Conservation (phyloP, 2,888 invertebrate genomes). For the Cyclophora punctaria region DNA sequence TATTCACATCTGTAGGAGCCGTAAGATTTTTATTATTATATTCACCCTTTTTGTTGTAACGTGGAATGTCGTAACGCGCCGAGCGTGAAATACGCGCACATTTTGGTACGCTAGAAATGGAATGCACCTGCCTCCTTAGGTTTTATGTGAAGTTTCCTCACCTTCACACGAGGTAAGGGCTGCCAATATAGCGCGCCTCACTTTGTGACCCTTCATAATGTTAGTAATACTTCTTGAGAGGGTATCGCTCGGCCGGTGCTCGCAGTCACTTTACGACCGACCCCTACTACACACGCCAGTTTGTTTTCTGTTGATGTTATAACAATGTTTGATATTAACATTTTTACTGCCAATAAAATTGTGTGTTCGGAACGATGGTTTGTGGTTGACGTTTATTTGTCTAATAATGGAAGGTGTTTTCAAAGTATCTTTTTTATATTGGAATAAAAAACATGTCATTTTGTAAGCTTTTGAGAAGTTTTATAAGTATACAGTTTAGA, state of each 20-base stretch:
- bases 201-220: slow-evolving; percentile 74
- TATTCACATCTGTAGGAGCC: slow-evolving; percentile 41
- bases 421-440: no score
- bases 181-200: slow-evolving; percentile 69
- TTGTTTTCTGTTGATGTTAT: slow-evolving; percentile 46
- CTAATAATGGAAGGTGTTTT: slow-evolving; percentile 11
- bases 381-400: slow-evolving; percentile 23
- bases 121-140: slow-evolving; percentile 74
- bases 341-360: slow-evolving; percentile 41
- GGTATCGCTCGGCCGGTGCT: slow-evolving; percentile 52
- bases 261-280: slow-evolving; percentile 59
- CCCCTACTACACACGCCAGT: slow-evolving; percentile 30
- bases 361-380: slow-evolving; percentile 19
- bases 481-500: no score
- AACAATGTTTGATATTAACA: slow-evolving; percentile 43
- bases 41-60: slow-evolving; percentile 57
- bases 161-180: slow-evolving; percentile 64
- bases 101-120: slow-evolving; percentile 68
- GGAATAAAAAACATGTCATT: no score
- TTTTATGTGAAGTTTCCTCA: slow-evolving; percentile 73
- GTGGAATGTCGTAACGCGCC: slow-evolving; percentile 45
- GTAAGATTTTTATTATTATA: slow-evolving; percentile 68
- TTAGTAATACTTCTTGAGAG: slow-evolving; percentile 70
- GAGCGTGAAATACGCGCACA: slow-evolving; percentile 69
- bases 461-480: no score